Base-by-base conservation (phyloP, 2,888 invertebrate genomes). In the Rapana venosa region DNA sequence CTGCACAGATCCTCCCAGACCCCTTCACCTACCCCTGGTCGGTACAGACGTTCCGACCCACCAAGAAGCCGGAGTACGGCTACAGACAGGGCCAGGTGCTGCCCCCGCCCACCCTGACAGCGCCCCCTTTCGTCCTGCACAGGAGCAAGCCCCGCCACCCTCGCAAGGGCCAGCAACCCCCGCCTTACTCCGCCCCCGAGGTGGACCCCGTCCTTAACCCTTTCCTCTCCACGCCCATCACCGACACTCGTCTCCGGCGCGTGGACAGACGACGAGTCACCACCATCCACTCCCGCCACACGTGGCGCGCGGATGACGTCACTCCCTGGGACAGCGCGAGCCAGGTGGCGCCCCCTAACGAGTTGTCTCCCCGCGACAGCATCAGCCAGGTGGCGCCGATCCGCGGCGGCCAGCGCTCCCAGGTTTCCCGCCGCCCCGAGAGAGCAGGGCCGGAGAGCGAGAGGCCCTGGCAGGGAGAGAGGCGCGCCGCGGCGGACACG, bases 1-100 rank as follows among this genome's bases (percentile, higher is more conserved):
- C n/a, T n/a, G n/a, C n/a, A 47, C 85, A 86, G 0, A 93, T 93
- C 0, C 93, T 93, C 85, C 91, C 92, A 47, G 91, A 92, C 47
- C 92, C 93, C 84, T 93, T 94, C 89, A 92, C 94, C 32, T 94
- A 94, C 84, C 94, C 94, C 0, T 94, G 94, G 94, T 93, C 94
- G 11, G 93, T 93, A 1, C 92, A 93, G 88, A 92, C 94, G 0
- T 74, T 90, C 20, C 88, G 87, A 5, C 92, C 93, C 20, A 87
- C 91, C 5, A 22, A 61, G 11, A 17, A 30, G 66, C n/a, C 32
- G 20, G 61, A 89, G 22, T 89, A 74, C 47, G 79, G 81, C 83
- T 79, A 88, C 56, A 61, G 26, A 22, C 87, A 11, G 87, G 88
- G 83, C 66, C 90, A 36, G 47, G 85, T 90, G 1, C 85, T 90